phyloP scores from a whole-genome alignment of 1,140 invertebrate genomes.

The Melitaea cinxia region DNA sequence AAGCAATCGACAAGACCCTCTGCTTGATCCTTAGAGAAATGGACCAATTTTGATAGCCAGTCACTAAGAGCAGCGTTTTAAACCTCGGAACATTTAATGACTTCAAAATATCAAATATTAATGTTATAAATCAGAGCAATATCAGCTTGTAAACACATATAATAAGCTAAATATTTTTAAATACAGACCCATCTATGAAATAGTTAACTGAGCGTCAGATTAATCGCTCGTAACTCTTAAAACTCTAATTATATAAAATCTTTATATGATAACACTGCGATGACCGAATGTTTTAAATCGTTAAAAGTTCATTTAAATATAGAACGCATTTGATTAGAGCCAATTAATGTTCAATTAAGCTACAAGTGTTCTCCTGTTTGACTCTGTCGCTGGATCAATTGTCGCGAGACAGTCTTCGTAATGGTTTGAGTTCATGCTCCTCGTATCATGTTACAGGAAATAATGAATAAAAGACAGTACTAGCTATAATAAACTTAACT shows the following conservation, averaged over 20 bases:
- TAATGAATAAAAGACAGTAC: conserved; percentile 49
- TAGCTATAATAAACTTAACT: conserved; percentile 30
- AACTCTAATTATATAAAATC: conserved; percentile 13
- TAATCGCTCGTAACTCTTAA: neutral
- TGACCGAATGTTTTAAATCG: conserved; percentile 47
- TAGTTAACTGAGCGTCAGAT: neutral
- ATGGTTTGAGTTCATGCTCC: conserved; percentile 55
- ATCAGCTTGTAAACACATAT: neutral
- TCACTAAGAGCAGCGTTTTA: conserved; percentile 16
- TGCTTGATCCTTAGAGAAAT: conserved; percentile 69
- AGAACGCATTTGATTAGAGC: conserved; percentile 80
- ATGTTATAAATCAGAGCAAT: neutral
- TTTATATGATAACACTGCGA: conserved; percentile 19
- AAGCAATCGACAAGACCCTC: conserved; percentile 77
- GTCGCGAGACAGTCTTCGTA: conserved; percentile 61
- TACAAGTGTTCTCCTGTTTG: conserved; percentile 63
- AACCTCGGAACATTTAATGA: neutral
- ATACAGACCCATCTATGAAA: neutral
- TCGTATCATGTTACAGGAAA: conserved; percentile 56
- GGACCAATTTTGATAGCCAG: conserved; percentile 58
- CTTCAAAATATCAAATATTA: neutral
- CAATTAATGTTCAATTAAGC: conserved; percentile 80
- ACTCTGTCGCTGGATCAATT: conserved; percentile 66
- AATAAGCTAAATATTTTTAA: neutral
- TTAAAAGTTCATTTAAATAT: conserved; percentile 81